Percentiles rank a stretch among this genome's conserved stretches.
These are phyloP conservation scores for Enteromius mattozi DNA, from an alignment of 2,797 vertebrate genomes.

Conservation along the genomic window DNA sequence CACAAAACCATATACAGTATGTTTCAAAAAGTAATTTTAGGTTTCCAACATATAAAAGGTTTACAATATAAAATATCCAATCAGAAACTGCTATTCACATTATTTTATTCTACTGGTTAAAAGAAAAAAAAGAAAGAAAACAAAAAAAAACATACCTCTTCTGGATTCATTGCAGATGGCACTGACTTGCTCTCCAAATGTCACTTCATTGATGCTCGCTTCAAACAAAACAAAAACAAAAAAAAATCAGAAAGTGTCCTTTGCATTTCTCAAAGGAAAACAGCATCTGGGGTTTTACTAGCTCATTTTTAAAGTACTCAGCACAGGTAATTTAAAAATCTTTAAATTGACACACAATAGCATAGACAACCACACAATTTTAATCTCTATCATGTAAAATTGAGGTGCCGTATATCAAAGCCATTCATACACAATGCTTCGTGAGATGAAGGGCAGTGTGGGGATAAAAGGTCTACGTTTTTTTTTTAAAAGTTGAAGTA, in stretches of 20 bases:
- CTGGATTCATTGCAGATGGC: conserved; percentile 71
- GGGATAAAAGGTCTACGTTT: background rate
- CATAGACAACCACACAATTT: background rate
- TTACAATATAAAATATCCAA: background rate
- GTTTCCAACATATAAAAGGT: background rate
- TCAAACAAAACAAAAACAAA: background rate
- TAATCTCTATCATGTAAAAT: background rate
- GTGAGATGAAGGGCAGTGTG: background rate
- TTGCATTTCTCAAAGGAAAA: background rate
- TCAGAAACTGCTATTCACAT: background rate
- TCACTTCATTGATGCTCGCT: conserved; percentile 70
- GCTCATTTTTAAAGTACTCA: background rate
- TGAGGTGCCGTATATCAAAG: background rate
- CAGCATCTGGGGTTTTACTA: background rate
- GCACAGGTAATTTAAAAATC: background rate
- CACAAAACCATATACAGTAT: background rate
- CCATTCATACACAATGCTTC: background rate
- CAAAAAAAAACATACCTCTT: conserved; percentile 56
- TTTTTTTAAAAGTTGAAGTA: background rate
- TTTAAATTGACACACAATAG: background rate
- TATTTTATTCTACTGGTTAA: background rate
- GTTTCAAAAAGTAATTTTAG: background rate
- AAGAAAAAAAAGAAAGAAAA: background rate
- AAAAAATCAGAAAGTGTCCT: background rate
- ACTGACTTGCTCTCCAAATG: conserved; percentile 76